phyloP scores from a whole-genome alignment of 2,113 vertebrate species.

The Eublepharis macularius region DNA sequence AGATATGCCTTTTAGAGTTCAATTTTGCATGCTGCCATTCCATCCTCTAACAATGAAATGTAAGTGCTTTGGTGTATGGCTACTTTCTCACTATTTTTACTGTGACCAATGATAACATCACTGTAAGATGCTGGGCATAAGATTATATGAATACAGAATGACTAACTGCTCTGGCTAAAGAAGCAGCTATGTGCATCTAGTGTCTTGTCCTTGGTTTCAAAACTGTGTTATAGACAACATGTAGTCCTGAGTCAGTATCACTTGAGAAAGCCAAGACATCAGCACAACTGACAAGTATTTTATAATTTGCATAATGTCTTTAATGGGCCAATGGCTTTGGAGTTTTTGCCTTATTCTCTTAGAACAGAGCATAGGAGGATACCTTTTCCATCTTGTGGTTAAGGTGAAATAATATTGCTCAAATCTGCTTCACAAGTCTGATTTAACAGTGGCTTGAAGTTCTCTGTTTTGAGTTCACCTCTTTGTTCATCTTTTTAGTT shows the following conservation, averaged over 20 bases:
- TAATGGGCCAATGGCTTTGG: neutral
- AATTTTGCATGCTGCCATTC: constrained; percentile 46
- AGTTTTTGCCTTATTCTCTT: neutral
- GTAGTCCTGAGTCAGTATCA: constrained; percentile 12
- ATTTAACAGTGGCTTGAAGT: neutral
- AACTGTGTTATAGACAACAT: neutral
- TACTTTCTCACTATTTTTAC: neutral
- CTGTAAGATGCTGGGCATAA: neutral
- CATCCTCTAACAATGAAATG: constrained; percentile 11
- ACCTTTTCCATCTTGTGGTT: neutral
- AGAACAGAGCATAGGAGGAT: neutral
- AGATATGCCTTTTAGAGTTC: neutral
- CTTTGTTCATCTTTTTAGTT: neutral
- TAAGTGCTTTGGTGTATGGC: neutral
- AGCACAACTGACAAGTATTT: constrained; percentile 35
- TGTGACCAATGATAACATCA: neutral
- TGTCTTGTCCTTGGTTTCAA: constrained; percentile 28
- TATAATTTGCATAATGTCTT: neutral
- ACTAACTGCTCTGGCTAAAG: neutral
- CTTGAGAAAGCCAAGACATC: constrained; percentile 13
- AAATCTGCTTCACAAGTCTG: neutral
- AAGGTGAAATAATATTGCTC: neutral
- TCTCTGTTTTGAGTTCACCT: neutral
- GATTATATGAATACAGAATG: neutral
- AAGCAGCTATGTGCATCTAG: neutral